Evolutionary conservation across 2,113 vertebrate species (phyloP).

Genomic region (Eurystomus gularis): DNA sequence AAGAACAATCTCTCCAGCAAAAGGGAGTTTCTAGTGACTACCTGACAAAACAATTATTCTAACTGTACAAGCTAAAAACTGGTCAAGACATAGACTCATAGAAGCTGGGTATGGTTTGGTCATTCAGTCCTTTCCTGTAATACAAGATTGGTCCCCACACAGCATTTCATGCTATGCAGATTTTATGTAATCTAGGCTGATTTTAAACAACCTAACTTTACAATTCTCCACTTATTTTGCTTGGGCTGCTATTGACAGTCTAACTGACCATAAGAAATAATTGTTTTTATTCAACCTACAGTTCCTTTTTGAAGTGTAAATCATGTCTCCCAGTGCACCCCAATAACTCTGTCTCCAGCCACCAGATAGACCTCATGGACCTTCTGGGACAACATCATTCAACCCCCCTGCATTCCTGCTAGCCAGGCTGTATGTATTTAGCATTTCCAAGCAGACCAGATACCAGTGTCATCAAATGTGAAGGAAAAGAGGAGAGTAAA

Average conservation of each 20-base stretch:
- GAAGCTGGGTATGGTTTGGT: neutral
- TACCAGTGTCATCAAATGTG: neutral
- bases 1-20: neutral
- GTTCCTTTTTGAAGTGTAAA: neutral
- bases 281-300: neutral
- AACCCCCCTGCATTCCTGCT: neutral
- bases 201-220: neutral
- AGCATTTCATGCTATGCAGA: neutral
- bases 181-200: neutral
- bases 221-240: neutral
- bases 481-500: neutral
- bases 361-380: neutral
- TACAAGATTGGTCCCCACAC: neutral
- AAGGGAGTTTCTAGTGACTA: neutral
- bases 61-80: neutral
- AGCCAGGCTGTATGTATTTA: neutral
- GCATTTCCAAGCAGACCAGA: neutral
- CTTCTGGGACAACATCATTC: neutral
- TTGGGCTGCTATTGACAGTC: neutral
- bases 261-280: neutral
- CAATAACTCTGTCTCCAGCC: neutral
- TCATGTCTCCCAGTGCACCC: neutral
- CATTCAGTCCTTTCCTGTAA: neutral
- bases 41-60: neutral
- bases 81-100: neutral